phyloP scores from a whole-genome alignment of 92 coral and sea anemone species.

The Actinostola sp. region DNA sequence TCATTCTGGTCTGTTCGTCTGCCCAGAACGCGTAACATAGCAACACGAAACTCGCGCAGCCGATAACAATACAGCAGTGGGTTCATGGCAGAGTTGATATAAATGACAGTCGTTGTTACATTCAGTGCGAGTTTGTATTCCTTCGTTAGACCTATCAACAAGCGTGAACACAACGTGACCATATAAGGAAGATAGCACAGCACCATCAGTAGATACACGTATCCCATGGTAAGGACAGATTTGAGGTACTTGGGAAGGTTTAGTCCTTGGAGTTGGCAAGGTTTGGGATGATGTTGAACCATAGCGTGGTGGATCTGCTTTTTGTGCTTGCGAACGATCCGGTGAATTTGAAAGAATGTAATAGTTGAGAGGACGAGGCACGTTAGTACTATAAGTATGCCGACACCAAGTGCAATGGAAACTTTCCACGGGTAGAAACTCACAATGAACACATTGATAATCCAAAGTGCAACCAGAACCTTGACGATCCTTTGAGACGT shows the following conservation, averaged over 20 bases:
- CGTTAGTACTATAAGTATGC: constrained; percentile 21
- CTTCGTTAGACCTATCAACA: constrained; percentile 28
- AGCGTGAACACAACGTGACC: constrained; percentile 17
- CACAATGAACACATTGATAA: constrained; percentile 19
- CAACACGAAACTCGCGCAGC: constrained; percentile 17
- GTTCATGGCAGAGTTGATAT: constrained; percentile 53
- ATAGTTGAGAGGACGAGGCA: constrained; percentile 31
- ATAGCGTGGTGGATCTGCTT: not conserved
- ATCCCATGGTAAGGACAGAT: constrained; percentile 55
- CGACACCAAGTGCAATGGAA: not conserved
- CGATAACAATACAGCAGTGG: constrained; percentile 50
- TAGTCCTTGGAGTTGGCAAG: constrained; percentile 6
- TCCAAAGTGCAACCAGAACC: constrained; percentile 34
- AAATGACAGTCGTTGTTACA: constrained; percentile 50
- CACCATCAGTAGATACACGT: constrained; percentile 38
- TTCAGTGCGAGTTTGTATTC: constrained; percentile 43
- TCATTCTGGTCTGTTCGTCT: not conserved
- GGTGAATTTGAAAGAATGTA: constrained; percentile 41
- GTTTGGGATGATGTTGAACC: not conserved
- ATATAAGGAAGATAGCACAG: constrained; percentile 58
- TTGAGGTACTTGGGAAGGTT: constrained; percentile 36
- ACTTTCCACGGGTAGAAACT: constrained; percentile 42
- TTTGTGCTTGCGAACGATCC: constrained; percentile 27
- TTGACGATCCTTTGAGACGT: constrained; percentile 35
- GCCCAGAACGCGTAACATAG: constrained; percentile 13